phyloP scores from a whole-genome alignment of 2,888 invertebrate genomes.

The Agrenia bidenticulata region DNA sequence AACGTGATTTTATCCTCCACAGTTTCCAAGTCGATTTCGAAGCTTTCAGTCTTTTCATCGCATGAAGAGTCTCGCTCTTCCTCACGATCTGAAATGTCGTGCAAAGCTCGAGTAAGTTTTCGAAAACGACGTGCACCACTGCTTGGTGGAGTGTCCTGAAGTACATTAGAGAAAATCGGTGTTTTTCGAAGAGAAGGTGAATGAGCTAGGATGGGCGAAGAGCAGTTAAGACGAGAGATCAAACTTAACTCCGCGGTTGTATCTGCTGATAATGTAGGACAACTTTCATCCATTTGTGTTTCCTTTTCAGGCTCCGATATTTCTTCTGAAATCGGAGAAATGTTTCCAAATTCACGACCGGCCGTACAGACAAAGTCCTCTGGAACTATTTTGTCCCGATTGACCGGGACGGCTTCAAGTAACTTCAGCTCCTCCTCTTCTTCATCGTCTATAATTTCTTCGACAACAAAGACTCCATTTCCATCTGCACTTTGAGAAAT shows the following conservation, averaged over 20 bases:
- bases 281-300: neutral
- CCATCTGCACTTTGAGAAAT: too few relatives aligned
- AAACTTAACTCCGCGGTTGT: slow-evolving; percentile 3
- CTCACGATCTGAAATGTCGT: slow-evolving; percentile 33
- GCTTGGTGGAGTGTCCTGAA: slow-evolving; percentile 16
- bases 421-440: neutral
- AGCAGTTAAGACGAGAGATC: slow-evolving; percentile 18
- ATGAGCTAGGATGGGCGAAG: slow-evolving; percentile 38
- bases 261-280: neutral
- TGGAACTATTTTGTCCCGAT: neutral
- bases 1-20: neutral
- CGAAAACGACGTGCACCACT: slow-evolving; percentile 17
- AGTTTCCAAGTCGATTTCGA: slow-evolving; percentile 11
- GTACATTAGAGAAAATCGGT: slow-evolving; percentile 10
- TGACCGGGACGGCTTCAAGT: neutral
- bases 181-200: slow-evolving; percentile 37
- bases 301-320: slow-evolving; percentile 6
- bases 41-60: slow-evolving; percentile 16
- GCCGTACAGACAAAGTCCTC: neutral
- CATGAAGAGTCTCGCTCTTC: neutral
- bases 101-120: slow-evolving; percentile 31
- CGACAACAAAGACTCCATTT: slow-evolving; percentile 2
- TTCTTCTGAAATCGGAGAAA: slow-evolving; percentile 37
- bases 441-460: slow-evolving; percentile 13
- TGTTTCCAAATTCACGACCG: slow-evolving; percentile 34